Evolutionary conservation across 1,140 invertebrate genomes (phyloP).

Genomic region (Calliopsis andreniformis): DNA sequence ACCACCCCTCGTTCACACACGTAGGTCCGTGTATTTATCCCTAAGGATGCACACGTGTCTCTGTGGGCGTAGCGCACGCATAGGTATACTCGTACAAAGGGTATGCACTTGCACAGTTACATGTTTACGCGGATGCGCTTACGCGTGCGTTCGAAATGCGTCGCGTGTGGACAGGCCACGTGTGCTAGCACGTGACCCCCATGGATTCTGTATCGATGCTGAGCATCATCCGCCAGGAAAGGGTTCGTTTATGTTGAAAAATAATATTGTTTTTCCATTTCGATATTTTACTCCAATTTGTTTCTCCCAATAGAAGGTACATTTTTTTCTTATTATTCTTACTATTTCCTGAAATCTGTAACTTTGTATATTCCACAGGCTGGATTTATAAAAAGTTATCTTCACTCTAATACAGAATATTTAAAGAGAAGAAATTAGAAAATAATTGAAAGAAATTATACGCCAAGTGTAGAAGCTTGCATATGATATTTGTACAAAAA

Average conservation of each 20-base stretch:
- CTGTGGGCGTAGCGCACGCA: constrained; percentile 21
- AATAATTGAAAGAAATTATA: no score
- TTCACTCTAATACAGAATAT: no score
- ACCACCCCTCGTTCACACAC: constrained; percentile 25
- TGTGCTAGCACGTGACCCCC: constrained; percentile 69
- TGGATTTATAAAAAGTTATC: no score
- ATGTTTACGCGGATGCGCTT: constrained; percentile 47
- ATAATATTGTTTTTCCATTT: constrained; percentile 73
- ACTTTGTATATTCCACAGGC: no score
- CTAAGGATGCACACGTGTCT: constrained; percentile 26
- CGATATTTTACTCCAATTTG: background rate
- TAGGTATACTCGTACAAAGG: constrained; percentile 10
- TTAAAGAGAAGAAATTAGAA: no score
- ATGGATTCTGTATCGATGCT: constrained; percentile 35
- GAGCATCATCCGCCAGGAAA: constrained; percentile 54
- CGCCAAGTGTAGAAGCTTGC: no score
- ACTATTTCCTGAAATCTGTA: background rate
- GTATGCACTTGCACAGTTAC: constrained; percentile 36
- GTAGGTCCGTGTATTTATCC: constrained; percentile 18
- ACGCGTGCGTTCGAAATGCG: constrained; percentile 29
- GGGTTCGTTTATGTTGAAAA: constrained; percentile 58
- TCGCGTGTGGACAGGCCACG: constrained; percentile 64
- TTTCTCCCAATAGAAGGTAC: background rate
- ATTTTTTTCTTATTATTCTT: no score
- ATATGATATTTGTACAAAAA: background rate